Evolutionary conservation across 2,888 invertebrate genomes (phyloP), one percentile per base, ranked within the genome.

Genomic region (Rhimphoctona megacephalus): DNA sequence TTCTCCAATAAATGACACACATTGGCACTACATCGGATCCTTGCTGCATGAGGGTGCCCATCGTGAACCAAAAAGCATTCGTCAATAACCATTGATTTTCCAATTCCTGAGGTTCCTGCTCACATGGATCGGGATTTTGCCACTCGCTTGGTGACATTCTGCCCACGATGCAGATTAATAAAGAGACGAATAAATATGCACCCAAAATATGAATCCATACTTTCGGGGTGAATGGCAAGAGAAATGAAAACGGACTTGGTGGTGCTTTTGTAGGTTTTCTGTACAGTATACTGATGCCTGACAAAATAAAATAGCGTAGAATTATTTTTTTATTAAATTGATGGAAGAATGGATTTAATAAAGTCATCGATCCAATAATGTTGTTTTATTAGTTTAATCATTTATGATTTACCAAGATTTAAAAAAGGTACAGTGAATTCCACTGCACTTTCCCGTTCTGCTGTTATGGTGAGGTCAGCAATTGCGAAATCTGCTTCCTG

Each of bases 391-490:
- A 8, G 9, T 67, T 8, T 1, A 36, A 25, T 17, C 11, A 17
- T 7, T n/a, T 22, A 17, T 52, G 30, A 22, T 57, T 76, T 93
- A 96, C 96, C 97, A 89, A 99, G 95, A 94, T 98, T 98, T 97
- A 99, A 98, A 93, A 99, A 99, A 0, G 99, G 99, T 94, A 98
- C 98, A 0, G 99, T 99, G 92, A 99, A 99, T 94, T 99, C 99
- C 0, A 98, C 98, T 25, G 97, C 98, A 91, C 96, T 96, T 93
- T 98, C 98, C 52, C 99, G 96, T 88, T 97, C 97, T 67, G 98
- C 97, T 9, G 99, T 99, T 91, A 98, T 97, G 8, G 97, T 97
- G 90, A 99, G 95, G 93, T 99, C 99, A 3, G 98, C 98, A 76
- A 99, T 98, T 1, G 98, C 99, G 92, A 99, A 96, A 95, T 99